phyloP scores from a whole-genome alignment of 2,113 vertebrate species.

The Mastomys natalensis region DNA sequence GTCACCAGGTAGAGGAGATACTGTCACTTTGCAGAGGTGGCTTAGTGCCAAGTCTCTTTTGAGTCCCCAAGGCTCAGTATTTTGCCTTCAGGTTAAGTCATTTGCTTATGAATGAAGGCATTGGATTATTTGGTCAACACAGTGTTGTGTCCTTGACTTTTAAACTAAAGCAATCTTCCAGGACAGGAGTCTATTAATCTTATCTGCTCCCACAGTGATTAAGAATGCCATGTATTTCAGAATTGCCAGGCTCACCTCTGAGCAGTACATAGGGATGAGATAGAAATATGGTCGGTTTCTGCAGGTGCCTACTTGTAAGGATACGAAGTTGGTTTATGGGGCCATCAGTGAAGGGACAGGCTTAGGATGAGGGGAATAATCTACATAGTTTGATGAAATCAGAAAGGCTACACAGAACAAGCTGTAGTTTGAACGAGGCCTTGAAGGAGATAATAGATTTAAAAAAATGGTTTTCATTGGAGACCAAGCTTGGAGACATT shows the following conservation, averaged over 20 bases:
- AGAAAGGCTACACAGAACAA: not conserved
- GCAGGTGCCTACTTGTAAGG: not conserved
- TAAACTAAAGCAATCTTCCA: not conserved
- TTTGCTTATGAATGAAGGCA: slow-evolving; percentile 19
- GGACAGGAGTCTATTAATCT: not conserved
- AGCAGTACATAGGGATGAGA: not conserved
- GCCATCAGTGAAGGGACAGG: not conserved
- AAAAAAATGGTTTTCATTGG: not conserved
- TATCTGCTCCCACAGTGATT: not conserved
- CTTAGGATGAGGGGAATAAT: not conserved
- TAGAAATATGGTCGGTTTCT: not conserved
- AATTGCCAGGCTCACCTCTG: not conserved
- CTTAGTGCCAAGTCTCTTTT: not conserved
- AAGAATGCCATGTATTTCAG: not conserved
- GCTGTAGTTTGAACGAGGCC: not conserved
- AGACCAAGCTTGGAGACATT: not conserved
- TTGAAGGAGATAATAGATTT: not conserved
- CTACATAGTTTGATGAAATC: not conserved
- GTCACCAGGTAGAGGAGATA: not conserved
- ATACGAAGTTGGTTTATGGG: fast-evolving
- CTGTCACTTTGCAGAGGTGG: not conserved
- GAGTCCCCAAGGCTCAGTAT: not conserved
- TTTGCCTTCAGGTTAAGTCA: slow-evolving; percentile 7
- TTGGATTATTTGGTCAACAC: not conserved
- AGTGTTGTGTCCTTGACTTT: slow-evolving; percentile 4